These are phyloP conservation scores for Cervus canadensis DNA, from an alignment of 2,113 vertebrate species.

Conservation along the genomic window DNA sequence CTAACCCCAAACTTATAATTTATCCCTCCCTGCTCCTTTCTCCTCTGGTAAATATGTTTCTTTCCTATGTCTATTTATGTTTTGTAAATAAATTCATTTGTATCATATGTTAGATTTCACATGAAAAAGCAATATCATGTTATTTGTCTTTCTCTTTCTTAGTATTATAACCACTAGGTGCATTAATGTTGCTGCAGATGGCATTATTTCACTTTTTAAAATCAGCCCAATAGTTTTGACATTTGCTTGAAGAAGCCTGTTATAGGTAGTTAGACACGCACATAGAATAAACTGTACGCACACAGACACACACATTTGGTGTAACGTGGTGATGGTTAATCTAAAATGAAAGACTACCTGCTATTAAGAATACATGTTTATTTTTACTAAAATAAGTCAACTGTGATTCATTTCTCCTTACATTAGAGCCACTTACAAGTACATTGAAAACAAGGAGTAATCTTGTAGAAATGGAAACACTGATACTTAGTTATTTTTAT, in stretches of 20 bases:
- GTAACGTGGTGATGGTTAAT: not conserved
- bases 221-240: not conserved
- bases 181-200: not conserved
- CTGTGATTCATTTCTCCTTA: not conserved
- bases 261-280: not conserved
- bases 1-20: not conserved
- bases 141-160: not conserved
- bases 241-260: not conserved
- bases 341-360: not conserved
- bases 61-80: not conserved
- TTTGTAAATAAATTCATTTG: not conserved
- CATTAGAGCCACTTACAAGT: not conserved
- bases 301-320: not conserved
- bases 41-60: not conserved
- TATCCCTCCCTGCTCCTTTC: not conserved
- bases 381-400: not conserved
- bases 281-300: not conserved
- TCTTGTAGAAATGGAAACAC: not conserved
- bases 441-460: not conserved
- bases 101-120: not conserved
- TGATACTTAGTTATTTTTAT: not conserved
- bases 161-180: not conserved
- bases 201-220: not conserved
- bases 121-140: not conserved
- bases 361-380: not conserved